Base-by-base conservation (phyloP, 1,140 invertebrate species). In the Habropoda laboriosa region DNA sequence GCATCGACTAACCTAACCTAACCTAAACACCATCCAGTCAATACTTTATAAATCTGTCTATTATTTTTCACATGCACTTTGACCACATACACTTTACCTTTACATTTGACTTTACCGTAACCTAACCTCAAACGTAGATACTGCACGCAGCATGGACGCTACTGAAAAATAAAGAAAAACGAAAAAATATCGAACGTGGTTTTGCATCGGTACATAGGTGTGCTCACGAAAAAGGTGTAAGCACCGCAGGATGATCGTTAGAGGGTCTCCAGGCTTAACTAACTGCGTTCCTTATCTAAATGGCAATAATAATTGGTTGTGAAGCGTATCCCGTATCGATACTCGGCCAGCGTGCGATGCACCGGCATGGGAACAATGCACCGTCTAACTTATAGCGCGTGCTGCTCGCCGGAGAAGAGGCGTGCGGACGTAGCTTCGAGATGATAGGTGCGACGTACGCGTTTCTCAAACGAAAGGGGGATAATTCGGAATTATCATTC, bases 261-360 rank as follows among this genome's bases (percentile, higher is more conserved):
- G 75, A 73, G 75, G 71, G 75, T 86, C 80, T 75, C 80, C 53
- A 72, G 83, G 42, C 55, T 85, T 86, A 86, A 79, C 79, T 85
- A 82, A 79, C 79, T 82, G 83, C 80, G 83, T 85, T 85, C 75
- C 83, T 86, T 86, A 86, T 86, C 83, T 86, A 85, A 86, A 86
- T 86, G 83, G 80, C 83, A 85, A 86, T 86, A 86, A 86, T 86
- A 86, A 86, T 86, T 86, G 83, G 83, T 75, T 85, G 73, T 38
- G 83, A 85, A 82, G 80, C 84, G 55, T 86, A 85, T 76, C 71
- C 83, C 70, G 60, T 86, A 86, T 86, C 84, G 83, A 85, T 86
- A 79, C 75, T 57, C 51, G 47, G 47, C 42, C 47, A 60, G 74
- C 66, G 66, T 67, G 58, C 75, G 75, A 74, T 85, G 49, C 58